A percentile compares a stretch with the other conserved stretches of the same genome.
These are phyloP conservation scores for Epizoanthus ramosus DNA, from an alignment of 92 coral and sea anemone genomes.

Conservation along the genomic window DNA sequence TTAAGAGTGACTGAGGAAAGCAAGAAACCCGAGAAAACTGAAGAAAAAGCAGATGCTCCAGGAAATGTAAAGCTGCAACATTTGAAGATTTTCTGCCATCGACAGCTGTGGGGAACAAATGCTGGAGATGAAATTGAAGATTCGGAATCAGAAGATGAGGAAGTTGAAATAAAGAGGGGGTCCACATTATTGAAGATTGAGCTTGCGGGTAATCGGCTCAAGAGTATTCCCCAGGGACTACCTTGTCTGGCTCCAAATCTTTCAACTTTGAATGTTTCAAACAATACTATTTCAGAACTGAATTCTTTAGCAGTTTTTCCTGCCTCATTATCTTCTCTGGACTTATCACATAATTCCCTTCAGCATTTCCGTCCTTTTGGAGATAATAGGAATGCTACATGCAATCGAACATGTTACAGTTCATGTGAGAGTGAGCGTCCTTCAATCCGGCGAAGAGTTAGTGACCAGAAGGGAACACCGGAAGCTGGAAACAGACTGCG, in stretches of 20 bases:
- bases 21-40: slow-evolving; percentile 40
- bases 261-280: slow-evolving; percentile 79
- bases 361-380: slow-evolving; percentile 62
- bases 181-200: slow-evolving; percentile 87
- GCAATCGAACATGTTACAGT: slow-evolving; percentile 71
- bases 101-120: slow-evolving; percentile 86
- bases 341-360: slow-evolving; percentile 80
- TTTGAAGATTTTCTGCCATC: slow-evolving; percentile 80
- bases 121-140: slow-evolving; percentile 87
- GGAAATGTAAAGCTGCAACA: slow-evolving; percentile 65
- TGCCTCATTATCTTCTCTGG: slow-evolving; percentile 83
- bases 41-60: slow-evolving; percentile 26
- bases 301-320: slow-evolving; percentile 86
- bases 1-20: slow-evolving; percentile 3
- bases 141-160: slow-evolving; percentile 96
- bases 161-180: slow-evolving; percentile 68
- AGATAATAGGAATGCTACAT: slow-evolving; percentile 29
- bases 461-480: slow-evolving; percentile 59
- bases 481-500: slow-evolving; percentile 56
- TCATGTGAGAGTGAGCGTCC: slow-evolving; percentile 71
- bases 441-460: slow-evolving; percentile 53
- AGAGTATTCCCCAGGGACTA: slow-evolving; percentile 72
- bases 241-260: slow-evolving; percentile 92
- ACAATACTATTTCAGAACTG: slow-evolving; percentile 72
- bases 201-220: slow-evolving; percentile 74